phyloP scores from a whole-genome alignment of 2,888 invertebrate genomes.

The Cosmia pyralina region DNA sequence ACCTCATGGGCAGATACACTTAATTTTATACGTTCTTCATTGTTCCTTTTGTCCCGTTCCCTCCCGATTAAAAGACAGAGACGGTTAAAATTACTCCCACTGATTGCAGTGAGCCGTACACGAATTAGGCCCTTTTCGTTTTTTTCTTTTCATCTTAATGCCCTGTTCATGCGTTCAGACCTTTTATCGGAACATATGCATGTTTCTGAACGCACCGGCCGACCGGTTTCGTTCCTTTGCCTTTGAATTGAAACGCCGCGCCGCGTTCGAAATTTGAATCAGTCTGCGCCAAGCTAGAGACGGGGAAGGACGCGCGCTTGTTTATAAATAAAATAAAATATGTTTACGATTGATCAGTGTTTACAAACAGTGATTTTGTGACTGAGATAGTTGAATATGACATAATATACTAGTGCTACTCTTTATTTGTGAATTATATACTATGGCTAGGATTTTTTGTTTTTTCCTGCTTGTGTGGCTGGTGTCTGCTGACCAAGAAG shows the following conservation, averaged over 20 bases:
- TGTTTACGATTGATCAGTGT: slow-evolving; percentile 82
- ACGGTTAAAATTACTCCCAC: slow-evolving; percentile 85
- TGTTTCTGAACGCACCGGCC: slow-evolving; percentile 83
- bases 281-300: slow-evolving; percentile 78
- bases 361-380: slow-evolving; percentile 79
- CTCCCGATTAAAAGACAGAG: slow-evolving; percentile 70
- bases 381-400: slow-evolving; percentile 81
- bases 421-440: slow-evolving; percentile 72
- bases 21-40: slow-evolving; percentile 86
- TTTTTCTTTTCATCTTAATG: slow-evolving; percentile 85
- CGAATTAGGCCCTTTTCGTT: slow-evolving; percentile 87
- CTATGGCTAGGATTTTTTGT: slow-evolving; percentile 85
- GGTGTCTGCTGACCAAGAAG: slow-evolving; percentile 85
- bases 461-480: slow-evolving; percentile 79
- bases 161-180: slow-evolving; percentile 87
- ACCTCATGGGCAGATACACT: slow-evolving; percentile 84
- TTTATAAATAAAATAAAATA: slow-evolving; percentile 62
- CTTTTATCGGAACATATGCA: slow-evolving; percentile 89
- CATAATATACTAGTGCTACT: slow-evolving; percentile 72
- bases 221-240: slow-evolving; percentile 86
- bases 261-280: slow-evolving; percentile 79
- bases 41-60: slow-evolving; percentile 74
- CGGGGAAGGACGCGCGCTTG: slow-evolving; percentile 70
- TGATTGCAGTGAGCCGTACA: slow-evolving; percentile 89
- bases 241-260: slow-evolving; percentile 84